A percentile compares a stretch with the other conserved stretches of the same genome.
These are phyloP conservation scores for Bradypus variegatus DNA, from an alignment of 2,797 vertebrate species.

Conservation along the genomic window DNA sequence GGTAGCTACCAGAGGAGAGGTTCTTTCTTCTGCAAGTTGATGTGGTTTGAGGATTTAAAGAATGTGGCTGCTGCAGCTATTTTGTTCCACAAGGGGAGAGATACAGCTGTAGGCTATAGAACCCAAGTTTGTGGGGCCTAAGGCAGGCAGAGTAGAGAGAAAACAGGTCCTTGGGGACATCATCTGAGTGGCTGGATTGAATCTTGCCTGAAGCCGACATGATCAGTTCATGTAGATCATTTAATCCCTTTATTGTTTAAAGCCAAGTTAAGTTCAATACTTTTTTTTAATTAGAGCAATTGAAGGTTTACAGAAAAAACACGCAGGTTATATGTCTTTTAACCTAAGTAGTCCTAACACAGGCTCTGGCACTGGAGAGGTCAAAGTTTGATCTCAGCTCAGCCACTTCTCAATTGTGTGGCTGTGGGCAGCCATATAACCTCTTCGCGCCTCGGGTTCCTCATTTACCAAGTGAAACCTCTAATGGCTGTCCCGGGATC, in stretches of 20 bases:
- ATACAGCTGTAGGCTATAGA: neutral
- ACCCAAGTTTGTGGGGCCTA: neutral
- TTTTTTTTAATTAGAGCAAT: too few relatives aligned
- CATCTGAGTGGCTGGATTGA: neutral
- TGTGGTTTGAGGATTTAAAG: neutral
- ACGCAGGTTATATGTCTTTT: neutral
- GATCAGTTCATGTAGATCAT: neutral
- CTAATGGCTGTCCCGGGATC: neutral
- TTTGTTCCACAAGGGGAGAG: neutral
- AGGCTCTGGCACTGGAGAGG: neutral
- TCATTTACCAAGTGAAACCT: neutral
- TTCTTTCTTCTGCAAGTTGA: neutral
- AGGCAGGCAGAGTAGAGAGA: neutral
- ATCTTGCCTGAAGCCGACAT: neutral
- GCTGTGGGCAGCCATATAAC: neutral
- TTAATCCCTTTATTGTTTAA: neutral
- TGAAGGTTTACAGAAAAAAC: too few relatives aligned
- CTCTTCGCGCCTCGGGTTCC: constrained; percentile 13
- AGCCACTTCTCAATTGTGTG: neutral
- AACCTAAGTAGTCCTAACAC: neutral
- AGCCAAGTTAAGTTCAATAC: neutral
- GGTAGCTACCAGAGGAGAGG: neutral
- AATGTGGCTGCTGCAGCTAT: neutral
- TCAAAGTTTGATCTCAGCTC: neutral
- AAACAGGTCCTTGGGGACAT: neutral